Percentiles rank a stretch among this genome's conserved stretches.
Conservation (phyloP, 2,797 vertebrate species). For the Microcaecilia unicolor region DNA sequence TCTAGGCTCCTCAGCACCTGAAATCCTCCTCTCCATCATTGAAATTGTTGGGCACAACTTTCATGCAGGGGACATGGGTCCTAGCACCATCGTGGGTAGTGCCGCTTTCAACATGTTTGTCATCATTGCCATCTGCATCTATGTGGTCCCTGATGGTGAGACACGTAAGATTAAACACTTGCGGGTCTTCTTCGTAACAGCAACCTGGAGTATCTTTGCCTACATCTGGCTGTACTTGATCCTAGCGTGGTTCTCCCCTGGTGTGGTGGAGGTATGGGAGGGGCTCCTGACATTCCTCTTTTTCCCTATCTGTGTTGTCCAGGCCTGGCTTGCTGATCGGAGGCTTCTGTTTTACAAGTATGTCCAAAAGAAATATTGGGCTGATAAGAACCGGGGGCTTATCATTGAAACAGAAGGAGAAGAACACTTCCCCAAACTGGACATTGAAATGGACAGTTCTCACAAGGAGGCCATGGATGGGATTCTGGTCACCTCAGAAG, state of each 20-base stretch:
- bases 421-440: slow-evolving; percentile 60
- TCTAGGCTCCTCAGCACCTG: slow-evolving; percentile 69
- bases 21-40: slow-evolving; percentile 75
- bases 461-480: slow-evolving; percentile 65
- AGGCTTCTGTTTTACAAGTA: slow-evolving; percentile 72
- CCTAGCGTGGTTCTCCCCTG: slow-evolving; percentile 61
- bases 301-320: slow-evolving; percentile 70
- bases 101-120: slow-evolving; percentile 80
- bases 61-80: slow-evolving; percentile 61
- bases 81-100: slow-evolving; percentile 74
- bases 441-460: slow-evolving; percentile 61
- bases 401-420: slow-evolving; percentile 65
- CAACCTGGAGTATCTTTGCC: slow-evolving; percentile 72
- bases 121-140: slow-evolving; percentile 74
- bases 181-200: slow-evolving; percentile 74
- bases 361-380: slow-evolving; percentile 62
- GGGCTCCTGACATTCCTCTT: slow-evolving; percentile 70
- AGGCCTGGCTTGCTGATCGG: slow-evolving; percentile 74
- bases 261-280: slow-evolving; percentile 73
- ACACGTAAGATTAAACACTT: slow-evolving; percentile 70
- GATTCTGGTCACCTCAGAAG: slow-evolving; percentile 59
- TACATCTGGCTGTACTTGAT: slow-evolving; percentile 79
- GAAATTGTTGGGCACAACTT: slow-evolving; percentile 73
- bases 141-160: slow-evolving; percentile 69
- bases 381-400: slow-evolving; percentile 61